Base-by-base conservation (phyloP, 2,888 invertebrate species). In the Prosapia bicincta region DNA sequence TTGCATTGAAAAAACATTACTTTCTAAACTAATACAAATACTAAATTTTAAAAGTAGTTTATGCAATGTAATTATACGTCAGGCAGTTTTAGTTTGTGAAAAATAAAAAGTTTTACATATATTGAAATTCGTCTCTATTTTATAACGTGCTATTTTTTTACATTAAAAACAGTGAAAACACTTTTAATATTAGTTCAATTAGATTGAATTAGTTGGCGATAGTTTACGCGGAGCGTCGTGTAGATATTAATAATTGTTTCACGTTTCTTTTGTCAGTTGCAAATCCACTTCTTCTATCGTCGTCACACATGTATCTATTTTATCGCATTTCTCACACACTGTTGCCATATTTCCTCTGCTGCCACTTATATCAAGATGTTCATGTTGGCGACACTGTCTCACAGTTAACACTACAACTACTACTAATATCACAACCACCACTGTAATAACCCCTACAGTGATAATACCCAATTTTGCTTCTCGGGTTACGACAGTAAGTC, bases 361-460 rank as follows among this genome's bases (percentile, higher is more conserved):
- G 92, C 93, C 84, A 94, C 94, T 83, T 93, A 90, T 10, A 94
- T 94, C 83, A 94, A 94, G 85, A 94, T 94, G 91, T 3, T 91
- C 90, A 79, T 91, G 89, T 76, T 90, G 90, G 67, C 91, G 88
- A 81, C 92, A 90, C 81, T 91, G 92, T 81, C 89, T 89, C 72
- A 92, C 85, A 1, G 89, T 89, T 0, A 87, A 85, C 15, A 87
- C 82, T 10, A 88, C 85, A 73, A 86, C 85, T 26, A 83, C 83
- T 76, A 85, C 83, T 30, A 86, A 85, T 66, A 88, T 83, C 30
- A 88, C 83, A 24, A 87, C 83, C 75, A 88, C 87, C 0, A 90
- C 86, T 38, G 89, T 87, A 0, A 89, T 90, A 2, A 90, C 87
- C 26, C 86, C 86, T 0, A 87, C 79, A 0, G 82, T 81, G 24